These are phyloP conservation scores for Luperina testacea DNA, from an alignment of 2,888 invertebrate species.

Conservation along the genomic window DNA sequence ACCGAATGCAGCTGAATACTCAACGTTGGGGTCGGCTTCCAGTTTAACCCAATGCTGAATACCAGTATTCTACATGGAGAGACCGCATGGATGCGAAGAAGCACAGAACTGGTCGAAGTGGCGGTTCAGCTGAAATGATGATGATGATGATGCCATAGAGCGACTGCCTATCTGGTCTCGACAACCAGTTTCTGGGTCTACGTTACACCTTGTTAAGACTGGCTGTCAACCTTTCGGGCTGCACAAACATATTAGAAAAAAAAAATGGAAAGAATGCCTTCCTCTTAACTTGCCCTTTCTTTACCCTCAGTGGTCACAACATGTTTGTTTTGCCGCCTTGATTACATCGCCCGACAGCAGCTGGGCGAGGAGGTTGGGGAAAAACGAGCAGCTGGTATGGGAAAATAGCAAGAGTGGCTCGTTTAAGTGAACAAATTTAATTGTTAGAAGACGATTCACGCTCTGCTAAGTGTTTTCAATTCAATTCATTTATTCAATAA, in stretches of 20 bases:
- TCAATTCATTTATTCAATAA: too few species aligned
- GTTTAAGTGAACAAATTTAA: not conserved
- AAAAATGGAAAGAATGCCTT: conserved; percentile 15
- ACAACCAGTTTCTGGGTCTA: not conserved
- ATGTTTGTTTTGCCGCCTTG: conserved; percentile 79
- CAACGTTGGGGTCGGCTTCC: not conserved
- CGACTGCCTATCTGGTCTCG: not conserved
- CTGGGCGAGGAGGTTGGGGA: conserved; percentile 69
- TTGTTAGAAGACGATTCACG: not conserved
- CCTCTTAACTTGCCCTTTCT: conserved; percentile 58
- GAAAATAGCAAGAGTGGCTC: not conserved
- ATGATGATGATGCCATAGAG: not conserved
- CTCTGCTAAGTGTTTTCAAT: too few species aligned
- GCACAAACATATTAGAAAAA: not conserved
- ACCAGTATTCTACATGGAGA: not conserved
- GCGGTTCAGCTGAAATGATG: not conserved
- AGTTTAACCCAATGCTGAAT: not conserved
- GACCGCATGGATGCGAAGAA: not conserved
- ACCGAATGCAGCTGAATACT: not conserved
- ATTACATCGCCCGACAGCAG: conserved; percentile 76
- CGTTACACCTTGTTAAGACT: not conserved
- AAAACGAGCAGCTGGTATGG: conserved; percentile 9
- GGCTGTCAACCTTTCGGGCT: not conserved
- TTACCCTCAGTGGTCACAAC: conserved; percentile 71
- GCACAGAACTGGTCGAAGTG: not conserved